These are phyloP conservation scores for Mycetomoellerius zeteki DNA, from an alignment of 1,140 invertebrate genomes.

Conservation along the genomic window DNA sequence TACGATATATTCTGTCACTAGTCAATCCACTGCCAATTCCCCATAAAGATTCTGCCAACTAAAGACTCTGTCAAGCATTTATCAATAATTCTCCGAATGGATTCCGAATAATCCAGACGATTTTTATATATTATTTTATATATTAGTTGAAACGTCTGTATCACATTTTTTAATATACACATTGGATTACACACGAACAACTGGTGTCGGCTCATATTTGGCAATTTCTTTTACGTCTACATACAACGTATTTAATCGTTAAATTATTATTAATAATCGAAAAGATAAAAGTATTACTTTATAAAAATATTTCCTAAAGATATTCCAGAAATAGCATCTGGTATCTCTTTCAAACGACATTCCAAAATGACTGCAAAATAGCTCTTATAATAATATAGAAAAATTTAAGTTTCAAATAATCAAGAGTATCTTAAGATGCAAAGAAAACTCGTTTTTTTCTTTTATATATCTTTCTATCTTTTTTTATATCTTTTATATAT, in stretches of 20 bases:
- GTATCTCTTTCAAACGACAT: neutral
- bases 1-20: constrained; percentile 34
- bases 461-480: no score
- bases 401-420: constrained; percentile 36
- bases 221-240: no score
- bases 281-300: neutral
- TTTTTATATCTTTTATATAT: no score
- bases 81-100: neutral
- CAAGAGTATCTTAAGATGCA: constrained; percentile 28
- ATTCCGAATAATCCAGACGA: neutral
- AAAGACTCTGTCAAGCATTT: constrained; percentile 31
- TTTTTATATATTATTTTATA: no score
- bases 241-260: no score
- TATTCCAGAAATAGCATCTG: neutral
- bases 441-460: neutral
- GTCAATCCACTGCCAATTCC: constrained; percentile 46
- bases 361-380: constrained; percentile 39
- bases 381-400: constrained; percentile 11
- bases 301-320: constrained; percentile 13
- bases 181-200: no score
- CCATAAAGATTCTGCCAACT: constrained; percentile 1
- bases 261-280: neutral
- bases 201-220: no score
- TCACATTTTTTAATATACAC: no score
- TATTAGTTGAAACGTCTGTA: no score